Percentiles rank a stretch among this genome's conserved stretches.
Conservation (phyloP, 1,140 invertebrate genomes). For the Drosophila yakuba region DNA sequence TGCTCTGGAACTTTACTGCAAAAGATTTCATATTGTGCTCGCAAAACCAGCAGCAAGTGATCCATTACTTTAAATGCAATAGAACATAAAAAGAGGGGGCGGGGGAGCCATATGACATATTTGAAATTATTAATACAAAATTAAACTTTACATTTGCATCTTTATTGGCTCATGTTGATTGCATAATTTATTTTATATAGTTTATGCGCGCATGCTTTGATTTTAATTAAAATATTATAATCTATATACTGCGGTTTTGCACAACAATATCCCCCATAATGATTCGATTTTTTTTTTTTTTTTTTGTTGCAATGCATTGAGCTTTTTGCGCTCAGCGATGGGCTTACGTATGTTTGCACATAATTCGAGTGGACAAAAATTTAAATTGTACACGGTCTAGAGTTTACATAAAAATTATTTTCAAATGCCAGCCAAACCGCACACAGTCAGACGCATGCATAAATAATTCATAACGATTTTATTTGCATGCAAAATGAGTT, state of each 20-base stretch:
- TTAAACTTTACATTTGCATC: conserved; percentile 49
- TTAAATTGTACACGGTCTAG: conserved; percentile 50
- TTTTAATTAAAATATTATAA: conserved; percentile 64
- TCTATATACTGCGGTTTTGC: conserved; percentile 68
- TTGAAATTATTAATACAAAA: conserved; percentile 36
- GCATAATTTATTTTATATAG: conserved; percentile 34
- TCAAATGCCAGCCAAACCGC: conserved; percentile 67
- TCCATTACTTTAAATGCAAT: conserved; percentile 14
- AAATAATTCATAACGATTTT: conserved; percentile 81
- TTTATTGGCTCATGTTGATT: conserved; percentile 54
- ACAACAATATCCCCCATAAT: conserved; percentile 49
- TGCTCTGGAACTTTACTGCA: conserved; percentile 9
- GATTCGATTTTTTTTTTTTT: conserved; percentile 9
- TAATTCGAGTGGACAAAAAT: conserved; percentile 63
- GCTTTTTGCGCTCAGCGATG: conserved; percentile 1
- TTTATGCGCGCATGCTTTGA: conserved; percentile 35
- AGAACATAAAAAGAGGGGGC: background rate
- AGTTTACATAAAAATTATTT: conserved; percentile 65
- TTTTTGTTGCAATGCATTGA: background rate
- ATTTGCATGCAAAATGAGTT: conserved; percentile 81
- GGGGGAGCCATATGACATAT: conserved; percentile 11
- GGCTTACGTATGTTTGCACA: conserved; percentile 64
- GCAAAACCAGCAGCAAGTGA: conserved; percentile 1
- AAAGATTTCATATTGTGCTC: background rate
- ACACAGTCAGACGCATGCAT: conserved; percentile 65